Evolutionary conservation across 2,113 vertebrate genomes (phyloP), one percentile per base, ranked within the genome.

Genomic region (Acrocephalus arundinaceus): DNA sequence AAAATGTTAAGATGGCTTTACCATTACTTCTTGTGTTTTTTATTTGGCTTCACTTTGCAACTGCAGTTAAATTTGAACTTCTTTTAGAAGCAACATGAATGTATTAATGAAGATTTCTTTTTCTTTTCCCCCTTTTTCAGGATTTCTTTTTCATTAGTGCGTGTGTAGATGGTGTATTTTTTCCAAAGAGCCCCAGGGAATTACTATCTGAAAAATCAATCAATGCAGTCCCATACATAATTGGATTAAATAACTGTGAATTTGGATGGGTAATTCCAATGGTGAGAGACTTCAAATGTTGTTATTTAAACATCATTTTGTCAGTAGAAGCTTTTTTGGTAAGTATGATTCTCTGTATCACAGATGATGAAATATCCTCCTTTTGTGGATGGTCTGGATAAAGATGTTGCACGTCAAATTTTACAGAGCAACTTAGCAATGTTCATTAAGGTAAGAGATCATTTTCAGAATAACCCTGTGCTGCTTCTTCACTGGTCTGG

Each of bases 181-280:
- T 95, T 43, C 95, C 79, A 1, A 92, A 91, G 71, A 94, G 51
- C 62, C 93, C 93, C 20, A 66, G 0, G 18, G 49, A 93, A 65
- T 74, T 97, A 43, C 45, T 97, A 1, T 76, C 85, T 66, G 86
- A 83, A 75, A 94, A 94, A 48, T 8, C 2, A 1, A 54, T 93
- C n/a, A 89, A 0, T 74, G 20, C 68, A 8, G 95, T 94, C 21
- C 96, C 97, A 16, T 97, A 97, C 35, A 93, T 97, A 18, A 85
- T 96, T 70, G 97, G 97, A 93, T 2, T 92, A 67, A 97, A 80
- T 43, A 96, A 87, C 41, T 74, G 63, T 39, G 97, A 97, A 86
- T 94, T 49, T 79, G 80, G 88, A 55, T 97, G 92, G 88, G 0
- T 0, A 6, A 0, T 97, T 39, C 91, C 94, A 8, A 52, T 0